Evolutionary conservation across 1,140 invertebrate genomes (phyloP).

Genomic region (Eriosoma lanigerum): DNA sequence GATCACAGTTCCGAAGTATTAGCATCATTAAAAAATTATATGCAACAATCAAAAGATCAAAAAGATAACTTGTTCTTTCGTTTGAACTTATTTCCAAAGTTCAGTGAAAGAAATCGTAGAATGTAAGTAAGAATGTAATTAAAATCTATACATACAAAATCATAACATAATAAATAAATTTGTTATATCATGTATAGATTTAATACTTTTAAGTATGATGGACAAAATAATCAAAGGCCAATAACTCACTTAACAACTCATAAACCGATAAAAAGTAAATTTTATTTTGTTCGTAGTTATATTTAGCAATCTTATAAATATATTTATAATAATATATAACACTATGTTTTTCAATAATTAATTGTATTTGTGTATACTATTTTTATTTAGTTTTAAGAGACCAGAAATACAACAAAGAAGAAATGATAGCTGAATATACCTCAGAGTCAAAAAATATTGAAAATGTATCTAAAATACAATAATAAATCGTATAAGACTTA

Average conservation of each 20-base stretch:
- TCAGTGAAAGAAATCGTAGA: not conserved
- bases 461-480: slow-evolving; percentile 10
- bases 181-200: not conserved
- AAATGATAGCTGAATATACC: not conserved
- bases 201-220: not conserved
- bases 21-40: slow-evolving; percentile 1
- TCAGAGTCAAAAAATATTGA: slow-evolving; percentile 4
- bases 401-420: too few species aligned
- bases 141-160: not conserved
- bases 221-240: not conserved
- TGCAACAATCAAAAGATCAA: not conserved
- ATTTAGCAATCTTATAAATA: too few species aligned
- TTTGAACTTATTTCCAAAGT: slow-evolving; percentile 39
- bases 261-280: not conserved
- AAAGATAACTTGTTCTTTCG: slow-evolving; percentile 14
- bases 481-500: not conserved
- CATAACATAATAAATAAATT: not conserved
- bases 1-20: not conserved
- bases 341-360: too few species aligned
- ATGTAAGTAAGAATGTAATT: not conserved
- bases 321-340: too few species aligned
- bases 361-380: not conserved
- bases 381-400: not conserved
- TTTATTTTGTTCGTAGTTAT: not conserved
- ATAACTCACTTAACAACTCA: slow-evolving; percentile 7